A percentile compares a stretch with the other conserved stretches of the same genome.
phyloP scores from a whole-genome alignment of 2,797 vertebrate genomes.

The Enteromius radiatus region DNA sequence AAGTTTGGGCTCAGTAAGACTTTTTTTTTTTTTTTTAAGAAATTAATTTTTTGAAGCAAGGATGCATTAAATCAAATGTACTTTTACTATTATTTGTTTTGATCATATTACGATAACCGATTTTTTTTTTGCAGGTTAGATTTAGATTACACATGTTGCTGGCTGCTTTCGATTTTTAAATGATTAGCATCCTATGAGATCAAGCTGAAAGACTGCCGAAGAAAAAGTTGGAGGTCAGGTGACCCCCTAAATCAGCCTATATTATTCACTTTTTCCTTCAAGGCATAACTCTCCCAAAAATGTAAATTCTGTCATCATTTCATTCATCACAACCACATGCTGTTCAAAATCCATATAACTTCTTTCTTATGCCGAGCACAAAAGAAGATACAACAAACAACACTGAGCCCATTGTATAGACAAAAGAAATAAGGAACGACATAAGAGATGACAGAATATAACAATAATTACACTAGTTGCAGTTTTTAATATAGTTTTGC shows the following conservation, averaged over 20 bases:
- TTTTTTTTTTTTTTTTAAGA: not conserved
- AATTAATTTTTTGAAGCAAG: not conserved
- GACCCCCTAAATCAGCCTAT: not conserved
- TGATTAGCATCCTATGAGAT: not conserved
- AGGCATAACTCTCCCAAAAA: not conserved
- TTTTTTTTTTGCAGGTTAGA: not conserved
- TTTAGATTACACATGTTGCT: not conserved
- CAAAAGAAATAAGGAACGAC: not conserved
- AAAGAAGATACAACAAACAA: not conserved
- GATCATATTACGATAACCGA: not conserved
- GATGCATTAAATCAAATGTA: not conserved
- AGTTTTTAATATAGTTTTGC: not conserved
- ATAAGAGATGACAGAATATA: not conserved
- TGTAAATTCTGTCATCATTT: not conserved
- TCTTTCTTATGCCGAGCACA: not conserved
- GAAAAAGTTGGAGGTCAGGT: not conserved
- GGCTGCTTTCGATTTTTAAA: not conserved
- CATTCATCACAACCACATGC: not conserved
- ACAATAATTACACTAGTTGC: not conserved
- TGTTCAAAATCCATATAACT: not conserved
- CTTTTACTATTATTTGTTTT: not conserved
- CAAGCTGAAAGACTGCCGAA: too few relatives aligned
- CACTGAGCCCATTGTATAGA: too few relatives aligned
- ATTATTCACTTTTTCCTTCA: not conserved
- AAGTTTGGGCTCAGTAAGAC: not conserved